phyloP scores from a whole-genome alignment of 2,113 vertebrate species.

The Pao palembangensis region DNA sequence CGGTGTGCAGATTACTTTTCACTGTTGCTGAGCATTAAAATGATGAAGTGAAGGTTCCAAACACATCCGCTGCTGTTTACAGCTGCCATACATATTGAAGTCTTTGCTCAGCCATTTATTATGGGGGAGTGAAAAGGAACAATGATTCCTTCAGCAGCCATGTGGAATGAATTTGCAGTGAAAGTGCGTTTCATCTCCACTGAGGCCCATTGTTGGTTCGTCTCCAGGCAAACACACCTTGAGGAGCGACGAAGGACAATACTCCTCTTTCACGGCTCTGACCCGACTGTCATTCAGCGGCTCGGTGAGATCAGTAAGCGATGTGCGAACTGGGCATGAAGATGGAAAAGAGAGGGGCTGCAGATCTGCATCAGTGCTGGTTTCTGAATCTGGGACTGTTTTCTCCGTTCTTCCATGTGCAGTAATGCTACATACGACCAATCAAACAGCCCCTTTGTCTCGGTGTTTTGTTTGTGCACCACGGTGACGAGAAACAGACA shows the following conservation, averaged over 20 bases:
- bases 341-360: too few species aligned
- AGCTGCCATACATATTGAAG: slow-evolving; percentile 1
- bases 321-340: slow-evolving; percentile 13
- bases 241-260: slow-evolving; percentile 54
- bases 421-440: slow-evolving; percentile 16
- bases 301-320: slow-evolving; percentile 10
- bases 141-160: slow-evolving; percentile 30
- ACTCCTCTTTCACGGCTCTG: slow-evolving; percentile 42
- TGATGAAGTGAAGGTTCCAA: too few species aligned
- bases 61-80: too few species aligned
- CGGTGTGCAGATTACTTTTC: too few species aligned
- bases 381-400: too few species aligned
- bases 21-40: too few species aligned
- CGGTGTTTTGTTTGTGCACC: slow-evolving; percentile 42
- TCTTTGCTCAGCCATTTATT: slow-evolving; percentile 12
- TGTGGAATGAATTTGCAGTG: slow-evolving; percentile 24
- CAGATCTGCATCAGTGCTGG: too few species aligned
- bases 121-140: slow-evolving; percentile 11
- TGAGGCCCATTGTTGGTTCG: slow-evolving; percentile 14
- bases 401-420: too few species aligned
- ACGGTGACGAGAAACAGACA: slow-evolving; percentile 67
- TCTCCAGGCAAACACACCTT: slow-evolving; percentile 57
- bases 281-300: slow-evolving; percentile 58
- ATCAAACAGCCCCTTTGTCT: slow-evolving; percentile 73
- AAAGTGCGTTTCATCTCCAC: slow-evolving; percentile 17